Percentiles rank a stretch among this genome's conserved stretches.
Evolutionary conservation across 1,140 invertebrate species (phyloP).

Genomic region (Drosophila azteca): DNA sequence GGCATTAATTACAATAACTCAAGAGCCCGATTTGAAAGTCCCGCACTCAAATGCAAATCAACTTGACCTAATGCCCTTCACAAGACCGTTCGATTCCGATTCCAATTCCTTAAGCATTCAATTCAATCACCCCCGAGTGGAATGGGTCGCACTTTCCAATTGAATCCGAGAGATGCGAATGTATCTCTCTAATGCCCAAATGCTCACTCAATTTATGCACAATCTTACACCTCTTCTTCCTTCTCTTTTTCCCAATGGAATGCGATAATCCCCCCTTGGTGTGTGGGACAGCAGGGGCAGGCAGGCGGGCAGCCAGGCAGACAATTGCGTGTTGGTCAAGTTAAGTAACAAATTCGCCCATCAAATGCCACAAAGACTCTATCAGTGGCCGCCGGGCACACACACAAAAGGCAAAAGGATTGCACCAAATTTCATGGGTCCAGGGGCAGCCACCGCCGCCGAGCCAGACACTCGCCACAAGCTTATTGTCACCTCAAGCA

Average conservation of each 20-base stretch:
- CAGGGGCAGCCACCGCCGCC: constrained; percentile 13
- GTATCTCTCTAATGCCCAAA: constrained; percentile 33
- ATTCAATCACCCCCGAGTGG: background rate
- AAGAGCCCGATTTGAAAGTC: constrained; percentile 60
- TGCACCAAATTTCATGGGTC: constrained; percentile 72
- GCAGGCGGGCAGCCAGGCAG: constrained; percentile 25
- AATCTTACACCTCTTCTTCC: constrained; percentile 46
- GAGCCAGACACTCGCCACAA: constrained; percentile 30
- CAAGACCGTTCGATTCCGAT: constrained; percentile 20
- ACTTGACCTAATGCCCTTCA: constrained; percentile 45
- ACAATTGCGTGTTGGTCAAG: constrained; percentile 72
- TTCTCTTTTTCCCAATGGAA: background rate
- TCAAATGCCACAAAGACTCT: constrained; percentile 82
- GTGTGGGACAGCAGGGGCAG: too few relatives aligned
- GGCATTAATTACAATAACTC: constrained; percentile 78
- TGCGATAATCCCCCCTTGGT: constrained; percentile 8
- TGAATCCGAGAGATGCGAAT: constrained; percentile 14
- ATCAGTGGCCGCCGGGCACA: constrained; percentile 45
- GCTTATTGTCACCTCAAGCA: constrained; percentile 80
- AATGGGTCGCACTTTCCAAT: constrained; percentile 10
- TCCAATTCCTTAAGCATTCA: constrained; percentile 3
- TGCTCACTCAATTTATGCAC: constrained; percentile 65
- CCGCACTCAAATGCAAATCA: constrained; percentile 52
- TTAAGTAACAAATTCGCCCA: constrained; percentile 83
- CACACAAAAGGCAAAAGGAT: constrained; percentile 74